Evolutionary conservation across 2,888 invertebrate species (phyloP), one percentile per base, ranked within the genome.

Genomic region (Julus scanicus): DNA sequence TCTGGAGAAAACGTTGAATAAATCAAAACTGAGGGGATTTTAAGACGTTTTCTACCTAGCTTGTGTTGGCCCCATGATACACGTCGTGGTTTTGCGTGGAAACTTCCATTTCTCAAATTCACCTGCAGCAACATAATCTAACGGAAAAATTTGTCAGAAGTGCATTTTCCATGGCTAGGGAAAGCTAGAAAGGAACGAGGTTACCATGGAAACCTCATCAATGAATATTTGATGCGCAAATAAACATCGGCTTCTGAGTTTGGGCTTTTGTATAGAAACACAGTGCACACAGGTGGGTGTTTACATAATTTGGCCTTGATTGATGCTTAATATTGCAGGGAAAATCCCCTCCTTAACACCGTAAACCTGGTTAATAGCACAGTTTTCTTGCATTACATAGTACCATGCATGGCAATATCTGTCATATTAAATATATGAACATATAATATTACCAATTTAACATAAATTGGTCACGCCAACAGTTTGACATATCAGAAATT

Each of bases 221-320:
- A 80, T 80, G 37, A 80, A 80, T 13, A 20, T 80, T 80, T 80
- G 37, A 80, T 29, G 37, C 80, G 80, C 80, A 80, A 37, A 80
- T 80, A 13, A 80, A 37, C 80, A 29, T 13, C 29, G 13, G 37
- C 11, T 0, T 37, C 29, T n/a, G 29, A 29, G 20, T 29, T 71
- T 20, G 29, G 8, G 20, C 71, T 8, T 37, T 80, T 80, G 29
- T 80, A 9, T 37, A 2, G 37, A 80, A 37, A 20, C 20, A 63
- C 57, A 5, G 17, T 63, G 5, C 44, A 44, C 44, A 44, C 44
- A 44, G 3, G 44, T 44, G 44, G 5, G 5, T 48, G 48, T 48
- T 48, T 5, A 48, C 9, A 8, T 48, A 48, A 5, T 9, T 48
- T 48, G 48, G 48, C 48, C 48, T 48, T 48, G 6, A 48, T 48